Evolutionary conservation across 2,797 vertebrate species (phyloP).

Genomic region (Balearica regulorum): DNA sequence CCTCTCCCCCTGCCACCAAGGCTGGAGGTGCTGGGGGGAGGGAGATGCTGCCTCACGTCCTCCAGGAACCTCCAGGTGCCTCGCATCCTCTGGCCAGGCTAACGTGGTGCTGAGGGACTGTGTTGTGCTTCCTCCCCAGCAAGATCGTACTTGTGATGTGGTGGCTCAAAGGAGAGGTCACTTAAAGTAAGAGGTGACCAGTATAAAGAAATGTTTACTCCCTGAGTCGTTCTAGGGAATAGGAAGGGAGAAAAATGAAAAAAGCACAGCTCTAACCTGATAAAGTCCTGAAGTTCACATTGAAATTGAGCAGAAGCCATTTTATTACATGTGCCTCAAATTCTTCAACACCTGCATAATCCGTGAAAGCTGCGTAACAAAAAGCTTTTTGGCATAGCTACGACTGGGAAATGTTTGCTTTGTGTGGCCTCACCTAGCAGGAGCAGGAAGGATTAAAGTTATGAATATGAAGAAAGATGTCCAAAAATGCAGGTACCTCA

Average conservation of each 20-base stretch:
- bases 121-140: neutral
- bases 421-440: neutral
- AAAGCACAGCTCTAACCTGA: neutral
- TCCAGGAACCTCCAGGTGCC: neutral
- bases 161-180: neutral
- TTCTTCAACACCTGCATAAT: conserved; percentile 12
- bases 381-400: conserved; percentile 2
- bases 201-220: neutral
- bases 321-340: neutral
- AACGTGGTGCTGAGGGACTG: neutral
- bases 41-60: neutral
- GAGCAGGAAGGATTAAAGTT: conserved; percentile 2
- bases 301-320: neutral
- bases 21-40: neutral
- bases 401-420: neutral
- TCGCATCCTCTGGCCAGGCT: neutral
- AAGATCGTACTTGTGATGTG: neutral
- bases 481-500: neutral
- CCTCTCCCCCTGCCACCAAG: neutral
- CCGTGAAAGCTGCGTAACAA: neutral
- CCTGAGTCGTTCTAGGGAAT: neutral
- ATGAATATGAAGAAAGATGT: neutral
- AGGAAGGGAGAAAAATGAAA: neutral
- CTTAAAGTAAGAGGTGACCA: neutral
- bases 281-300: neutral